phyloP scores from a whole-genome alignment of 1,140 invertebrate genomes.

The Drosophila tristis region DNA sequence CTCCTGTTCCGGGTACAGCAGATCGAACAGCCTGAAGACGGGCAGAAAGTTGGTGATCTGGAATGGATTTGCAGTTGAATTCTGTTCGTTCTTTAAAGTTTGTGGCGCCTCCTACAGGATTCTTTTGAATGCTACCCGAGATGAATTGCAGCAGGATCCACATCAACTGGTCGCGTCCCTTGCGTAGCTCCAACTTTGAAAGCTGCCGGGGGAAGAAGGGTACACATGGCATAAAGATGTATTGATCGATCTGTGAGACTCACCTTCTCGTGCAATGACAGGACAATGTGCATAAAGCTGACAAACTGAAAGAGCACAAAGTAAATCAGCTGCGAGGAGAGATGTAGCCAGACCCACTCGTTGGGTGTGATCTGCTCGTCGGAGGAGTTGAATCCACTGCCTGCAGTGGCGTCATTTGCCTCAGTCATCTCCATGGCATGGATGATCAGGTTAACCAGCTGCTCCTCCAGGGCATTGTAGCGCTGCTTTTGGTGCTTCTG shows the following conservation, averaged over 20 bases:
- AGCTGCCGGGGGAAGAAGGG: slow-evolving; percentile 85
- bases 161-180: slow-evolving; percentile 97
- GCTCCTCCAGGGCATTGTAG: slow-evolving; percentile 95
- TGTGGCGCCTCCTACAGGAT: slow-evolving; percentile 87
- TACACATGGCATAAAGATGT: slow-evolving; percentile 12
- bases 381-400: slow-evolving; percentile 74
- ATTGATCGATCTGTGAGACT: background rate
- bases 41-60: slow-evolving; percentile 94
- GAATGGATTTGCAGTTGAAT: slow-evolving; percentile 27
- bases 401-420: slow-evolving; percentile 84
- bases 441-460: slow-evolving; percentile 96
- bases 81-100: background rate
- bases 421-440: slow-evolving; percentile 96
- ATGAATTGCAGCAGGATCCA: slow-evolving; percentile 99
- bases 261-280: slow-evolving; percentile 94
- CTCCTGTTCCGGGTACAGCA: slow-evolving; percentile 96
- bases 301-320: slow-evolving; percentile 98
- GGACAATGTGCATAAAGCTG: slow-evolving; percentile 96
- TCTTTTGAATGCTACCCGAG: slow-evolving; percentile 97
- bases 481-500: slow-evolving; percentile 93
- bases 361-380: slow-evolving; percentile 77
- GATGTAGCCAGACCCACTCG: slow-evolving; percentile 94
- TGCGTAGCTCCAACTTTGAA: slow-evolving; percentile 91
- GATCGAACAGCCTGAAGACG: slow-evolving; percentile 95
- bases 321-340: slow-evolving; percentile 98